phyloP scores from a whole-genome alignment of 30 jellyfish, hydroid and myxozoan species.

The Turritopsis dohrnii region DNA sequence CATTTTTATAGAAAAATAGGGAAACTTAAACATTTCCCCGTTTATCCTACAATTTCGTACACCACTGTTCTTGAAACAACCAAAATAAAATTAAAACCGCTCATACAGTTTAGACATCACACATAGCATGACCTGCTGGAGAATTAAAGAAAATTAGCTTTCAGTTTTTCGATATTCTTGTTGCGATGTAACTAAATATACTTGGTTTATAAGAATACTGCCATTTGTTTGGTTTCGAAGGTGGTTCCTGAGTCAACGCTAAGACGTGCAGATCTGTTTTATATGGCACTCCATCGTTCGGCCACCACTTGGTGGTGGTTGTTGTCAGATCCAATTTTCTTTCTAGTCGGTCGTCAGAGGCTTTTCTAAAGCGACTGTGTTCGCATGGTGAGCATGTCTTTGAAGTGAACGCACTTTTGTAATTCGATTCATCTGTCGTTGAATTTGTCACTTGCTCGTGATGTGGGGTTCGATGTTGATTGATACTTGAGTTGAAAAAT shows the following conservation, averaged over 20 bases:
- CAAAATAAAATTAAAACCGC: too few species aligned
- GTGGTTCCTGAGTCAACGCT: slow-evolving; percentile 14
- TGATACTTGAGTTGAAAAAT: neutral
- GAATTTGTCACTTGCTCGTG: neutral
- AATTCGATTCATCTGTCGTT: neutral
- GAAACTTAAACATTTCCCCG: too few species aligned
- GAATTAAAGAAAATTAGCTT: neutral
- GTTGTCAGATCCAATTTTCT: neutral
- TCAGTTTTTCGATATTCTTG: neutral
- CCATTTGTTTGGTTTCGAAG: slow-evolving; percentile 14
- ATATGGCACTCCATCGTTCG: neutral
- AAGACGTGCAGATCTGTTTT: slow-evolving; percentile 1
- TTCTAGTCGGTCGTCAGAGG: neutral
- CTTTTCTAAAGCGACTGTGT: neutral
- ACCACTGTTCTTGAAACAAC: too few species aligned
- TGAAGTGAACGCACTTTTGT: neutral
- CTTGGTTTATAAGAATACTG: slow-evolving; percentile 3
- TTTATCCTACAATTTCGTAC: too few species aligned
- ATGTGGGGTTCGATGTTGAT: neutral
- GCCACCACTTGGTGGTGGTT: slow-evolving; percentile 10
- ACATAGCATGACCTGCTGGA: neutral
- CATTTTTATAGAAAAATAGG: too few species aligned
- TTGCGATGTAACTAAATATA: slow-evolving; percentile 4
- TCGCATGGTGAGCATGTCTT: neutral
- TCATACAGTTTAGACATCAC: neutral